Base-by-base conservation (phyloP, 2,113 vertebrate genomes). In the Daboia siamensis region DNA sequence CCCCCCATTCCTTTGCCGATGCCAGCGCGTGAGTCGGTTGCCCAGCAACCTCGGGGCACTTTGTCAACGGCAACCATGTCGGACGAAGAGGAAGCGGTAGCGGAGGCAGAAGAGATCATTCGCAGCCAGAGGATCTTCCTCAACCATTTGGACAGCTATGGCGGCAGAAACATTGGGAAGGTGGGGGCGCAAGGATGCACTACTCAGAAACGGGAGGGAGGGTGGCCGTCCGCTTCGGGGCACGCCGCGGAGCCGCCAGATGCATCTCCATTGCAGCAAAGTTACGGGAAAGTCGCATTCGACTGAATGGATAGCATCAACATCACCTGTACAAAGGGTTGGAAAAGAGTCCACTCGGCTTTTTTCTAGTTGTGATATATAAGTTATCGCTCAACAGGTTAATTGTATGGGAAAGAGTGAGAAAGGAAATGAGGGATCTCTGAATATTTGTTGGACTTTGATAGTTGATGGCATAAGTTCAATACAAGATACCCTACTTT, bases 141-240 rank as follows among this genome's bases (percentile, higher is more conserved):
- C 44, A 99, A 98, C 96, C 96, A 97, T 48, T 33, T 98, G 26
- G 98, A 99, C 95, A 97, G 97, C 0, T 99, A 98, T 90, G 94
- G 97, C 54, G 98, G 98, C 86, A 95, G 95, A 94, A 95, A 87
- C 87, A 97, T 99, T 2, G 98, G 98, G 64, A 96, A 98, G 98
- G 99, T 99, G 97, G 97, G 91, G 51, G 2, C 74, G 33, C 74
- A 80, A 9, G 15, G 44, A 3, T 15, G 44, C 48, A 8, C 12
- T 57, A 10, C 0, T n/a, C 39, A 17, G 17, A 10, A 15, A 46
- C 55, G 23, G 21, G 46, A 29, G 20, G 26, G 3, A 26, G 33
- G 54, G 12, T 54, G 48, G 48, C 1, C 13, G 48, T 13, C 86
- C 24, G 48, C 21, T 52, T 52, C 23, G 46, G 86, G 26, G 1